Percentiles rank a stretch among this genome's conserved stretches.
These are phyloP conservation scores for Epinephelus awoara DNA, from an alignment of 2,797 vertebrate species.

Conservation along the genomic window DNA sequence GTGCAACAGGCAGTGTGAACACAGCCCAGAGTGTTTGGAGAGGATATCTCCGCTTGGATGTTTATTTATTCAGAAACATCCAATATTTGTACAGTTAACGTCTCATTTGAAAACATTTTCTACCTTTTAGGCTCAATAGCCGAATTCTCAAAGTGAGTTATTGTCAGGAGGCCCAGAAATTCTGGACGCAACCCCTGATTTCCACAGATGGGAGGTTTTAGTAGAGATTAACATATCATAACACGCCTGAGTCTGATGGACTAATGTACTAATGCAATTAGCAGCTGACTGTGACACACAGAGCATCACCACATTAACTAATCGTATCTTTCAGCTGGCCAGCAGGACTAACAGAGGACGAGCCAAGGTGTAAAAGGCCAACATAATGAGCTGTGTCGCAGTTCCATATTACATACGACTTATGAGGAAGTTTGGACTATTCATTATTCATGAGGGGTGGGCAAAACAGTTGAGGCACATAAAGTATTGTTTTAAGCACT, in stretches of 20 bases:
- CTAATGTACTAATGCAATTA: not conserved
- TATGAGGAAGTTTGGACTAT: not conserved
- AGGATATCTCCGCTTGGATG: not conserved
- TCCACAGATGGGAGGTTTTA: conserved; percentile 15
- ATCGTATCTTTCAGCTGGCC: not conserved
- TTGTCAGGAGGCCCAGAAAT: conserved; percentile 11
- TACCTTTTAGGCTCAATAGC: conserved; percentile 25
- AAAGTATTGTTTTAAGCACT: no score
- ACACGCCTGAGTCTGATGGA: not conserved
- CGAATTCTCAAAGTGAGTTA: conserved; percentile 11
- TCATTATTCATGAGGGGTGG: no score
- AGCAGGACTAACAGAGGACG: not conserved
- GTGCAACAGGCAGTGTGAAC: not conserved
- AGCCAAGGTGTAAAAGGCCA: not conserved
- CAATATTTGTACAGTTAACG: conserved; percentile 13
- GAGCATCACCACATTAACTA: not conserved
- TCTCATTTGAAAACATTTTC: conserved; percentile 18
- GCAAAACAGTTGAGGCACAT: no score
- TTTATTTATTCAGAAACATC: conserved; percentile 11
- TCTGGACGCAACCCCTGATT: not conserved
- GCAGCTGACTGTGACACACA: conserved; percentile 6
- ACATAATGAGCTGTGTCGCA: not conserved
- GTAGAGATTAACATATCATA: not conserved
- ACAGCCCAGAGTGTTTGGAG: not conserved
- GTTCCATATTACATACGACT: not conserved